phyloP scores from a whole-genome alignment of 2,797 vertebrate genomes.

The Enteromius trimaculatus region DNA sequence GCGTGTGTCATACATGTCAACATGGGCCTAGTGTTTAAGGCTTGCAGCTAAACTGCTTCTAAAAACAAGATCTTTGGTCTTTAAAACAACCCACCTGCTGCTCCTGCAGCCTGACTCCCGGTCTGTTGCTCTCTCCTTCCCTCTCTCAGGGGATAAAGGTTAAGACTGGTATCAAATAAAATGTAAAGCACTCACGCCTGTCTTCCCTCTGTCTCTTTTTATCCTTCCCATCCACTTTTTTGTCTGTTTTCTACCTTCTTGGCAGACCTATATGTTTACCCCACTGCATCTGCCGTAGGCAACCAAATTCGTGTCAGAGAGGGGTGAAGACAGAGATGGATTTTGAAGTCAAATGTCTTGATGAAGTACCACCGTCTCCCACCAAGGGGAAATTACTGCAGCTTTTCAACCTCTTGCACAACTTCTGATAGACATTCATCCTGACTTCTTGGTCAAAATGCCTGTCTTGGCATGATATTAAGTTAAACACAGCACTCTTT shows the following conservation, averaged over 20 bases:
- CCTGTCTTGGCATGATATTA: neutral
- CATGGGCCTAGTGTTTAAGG: slow-evolving; percentile 14
- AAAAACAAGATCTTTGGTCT: slow-evolving; percentile 63
- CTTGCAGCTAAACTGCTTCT: slow-evolving; percentile 63
- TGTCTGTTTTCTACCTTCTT: slow-evolving; percentile 36
- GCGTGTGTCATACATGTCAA: slow-evolving; percentile 49
- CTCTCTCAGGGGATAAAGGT: slow-evolving; percentile 9
- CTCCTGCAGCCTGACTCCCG: neutral
- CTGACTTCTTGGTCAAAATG: neutral
- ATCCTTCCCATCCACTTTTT: slow-evolving; percentile 28
- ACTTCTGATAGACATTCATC: neutral
- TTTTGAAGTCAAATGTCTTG: slow-evolving; percentile 29
- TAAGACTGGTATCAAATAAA: slow-evolving; percentile 40
- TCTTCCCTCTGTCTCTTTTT: slow-evolving; percentile 39
- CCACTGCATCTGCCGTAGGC: slow-evolving; percentile 30
- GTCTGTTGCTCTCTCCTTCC: neutral
- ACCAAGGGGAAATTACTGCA: neutral
- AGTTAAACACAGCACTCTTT: neutral
- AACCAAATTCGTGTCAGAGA: slow-evolving; percentile 33
- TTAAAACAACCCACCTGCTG: slow-evolving; percentile 20
- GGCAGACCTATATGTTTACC: slow-evolving; percentile 46
- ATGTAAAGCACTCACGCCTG: slow-evolving; percentile 35
- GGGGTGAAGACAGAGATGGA: slow-evolving; percentile 27
- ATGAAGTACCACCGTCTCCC: neutral
- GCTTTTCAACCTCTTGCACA: slow-evolving; percentile 1